Base-by-base conservation (phyloP, 2,113 vertebrate species). In the Cynopterus brachyotis region DNA sequence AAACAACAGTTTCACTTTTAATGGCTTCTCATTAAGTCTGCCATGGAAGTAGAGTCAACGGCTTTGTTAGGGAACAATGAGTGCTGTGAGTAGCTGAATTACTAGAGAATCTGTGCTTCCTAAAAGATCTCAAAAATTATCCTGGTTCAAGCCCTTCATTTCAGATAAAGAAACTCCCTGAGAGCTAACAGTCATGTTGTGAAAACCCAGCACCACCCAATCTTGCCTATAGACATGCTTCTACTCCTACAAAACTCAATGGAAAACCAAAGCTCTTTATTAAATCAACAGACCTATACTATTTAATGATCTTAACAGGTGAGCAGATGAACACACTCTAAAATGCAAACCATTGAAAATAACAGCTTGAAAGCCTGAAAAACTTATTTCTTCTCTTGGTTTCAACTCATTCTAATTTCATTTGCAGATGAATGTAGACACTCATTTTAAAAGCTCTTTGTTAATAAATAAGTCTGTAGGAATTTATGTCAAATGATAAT, bases 361-460 rank as follows among this genome's bases (percentile, higher is more conserved):
- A 64, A 55, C 3, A 84, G 5, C 8, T 85, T 75, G 32, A 22
- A 30, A 75, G 7, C 3, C n/a, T 62, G 8, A 47, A 75, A 87
- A 24, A 4, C 17, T 70, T 62, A 70, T n/a, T 50, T 79, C 28
- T 24, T 20, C 7, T 53, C 5, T 24, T 35, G 8, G 12, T 62
- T 94, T 53, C 35, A 32, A 83, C 11, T 30, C 64, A 83, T 59
- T n/a, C 40, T 92, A 89, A 91, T 87, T 79, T 92, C 30, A 69
- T 94, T 95, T 95, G 47, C 64, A 94, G 90, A 55, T 47, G 59
- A 37, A 82, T 32, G 89, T 35, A 91, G 85, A 59, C 13, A 9
- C 10, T 75, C 40, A 30, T 64, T 62, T 95, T 45, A 83, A 57
- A 1, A 17, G 32, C 37, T 89, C 24, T 72, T 67, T 79, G 11